Evolutionary conservation across 2,797 vertebrate genomes (phyloP), one percentile per base, ranked within the genome.

Genomic region (Spinibarbus caldwelli): DNA sequence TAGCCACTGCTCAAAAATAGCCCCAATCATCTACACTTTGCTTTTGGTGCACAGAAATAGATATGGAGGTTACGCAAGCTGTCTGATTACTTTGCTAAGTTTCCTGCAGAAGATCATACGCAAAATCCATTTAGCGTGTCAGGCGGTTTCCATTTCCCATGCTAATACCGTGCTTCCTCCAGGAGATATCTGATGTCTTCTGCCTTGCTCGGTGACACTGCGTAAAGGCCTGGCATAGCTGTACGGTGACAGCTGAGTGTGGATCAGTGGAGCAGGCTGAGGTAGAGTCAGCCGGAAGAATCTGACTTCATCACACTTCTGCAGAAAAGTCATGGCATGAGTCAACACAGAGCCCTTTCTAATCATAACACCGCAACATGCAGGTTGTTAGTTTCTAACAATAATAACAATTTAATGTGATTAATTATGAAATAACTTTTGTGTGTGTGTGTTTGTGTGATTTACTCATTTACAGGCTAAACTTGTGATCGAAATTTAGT

Each of bases 1-100:
- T 88, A 87, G 73, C 85, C 85, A 88, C 89, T 85, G 80, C 86
- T 89, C 91, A 86, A 90, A 87, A 90, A 89, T 90, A 91, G 87
- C 92, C 86, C 26, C 68, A 70, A 86, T 89, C 71, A 62, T 82
- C 80, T 90, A 70, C 78, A 76, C 83, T 47, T 83, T 82, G 80
- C 88, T 86, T 71, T 85, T 67, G 70, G 70, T 85, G 47, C 34
- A 43, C 26, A 85, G 66, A 88, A 89, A 88, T 87, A 92, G 89
- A 89, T 85, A 54, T 73, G 82, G 78, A 81, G 72, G 85, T 90
- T 89, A 90, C 76, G 66, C 89, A 90, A 73, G 82, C 87, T 83
- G 88, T 91, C 89, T 91, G 91, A 91, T 92, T 87, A 91, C 86
- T 88, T 88, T 85, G 47, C 85, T 83, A 88, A 83, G 8, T 45